A percentile compares a stretch with the other conserved stretches of the same genome.
These are phyloP conservation scores for Malacoraja senta DNA, from an alignment of 2,797 vertebrate species.

Conservation along the genomic window DNA sequence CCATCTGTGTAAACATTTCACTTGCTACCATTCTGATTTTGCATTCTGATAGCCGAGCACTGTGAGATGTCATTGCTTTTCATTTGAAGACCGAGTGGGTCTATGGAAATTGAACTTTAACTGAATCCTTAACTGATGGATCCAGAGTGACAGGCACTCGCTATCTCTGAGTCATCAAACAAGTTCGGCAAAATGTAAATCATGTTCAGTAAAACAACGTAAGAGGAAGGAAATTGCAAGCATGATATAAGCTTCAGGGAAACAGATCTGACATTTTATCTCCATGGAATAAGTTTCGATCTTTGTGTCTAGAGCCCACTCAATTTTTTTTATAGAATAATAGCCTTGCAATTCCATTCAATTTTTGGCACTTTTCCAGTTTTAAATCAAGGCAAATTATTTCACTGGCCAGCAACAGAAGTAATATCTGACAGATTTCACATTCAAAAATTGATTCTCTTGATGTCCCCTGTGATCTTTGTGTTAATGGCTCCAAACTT, in stretches of 20 bases:
- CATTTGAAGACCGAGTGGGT: neutral
- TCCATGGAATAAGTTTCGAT: neutral
- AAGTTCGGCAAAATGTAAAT: neutral
- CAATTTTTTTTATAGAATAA: neutral
- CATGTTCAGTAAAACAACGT: constrained; percentile 24
- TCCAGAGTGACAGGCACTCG: constrained; percentile 7
- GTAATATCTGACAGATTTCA: neutral
- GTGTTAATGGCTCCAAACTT: neutral
- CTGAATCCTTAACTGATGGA: constrained; percentile 26
- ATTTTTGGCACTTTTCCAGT: neutral
- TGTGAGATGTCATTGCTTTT: neutral
- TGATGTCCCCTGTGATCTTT: neutral
- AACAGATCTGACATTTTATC: constrained; percentile 26
- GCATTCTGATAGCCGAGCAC: neutral
- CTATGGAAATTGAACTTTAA: neutral
- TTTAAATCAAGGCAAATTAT: neutral
- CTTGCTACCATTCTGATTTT: neutral
- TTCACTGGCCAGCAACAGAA: neutral
- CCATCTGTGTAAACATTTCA: neutral
- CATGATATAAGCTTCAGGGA: neutral
- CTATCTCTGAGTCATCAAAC: constrained; percentile 4
- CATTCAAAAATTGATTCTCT: neutral
- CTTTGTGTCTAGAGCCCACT: neutral
- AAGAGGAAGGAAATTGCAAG: constrained; percentile 7
- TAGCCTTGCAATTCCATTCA: neutral